A percentile compares a stretch with the other conserved stretches of the same genome.
These are phyloP conservation scores for Sardina pilchardus DNA, from an alignment of 2,113 vertebrate species.

Conservation along the genomic window DNA sequence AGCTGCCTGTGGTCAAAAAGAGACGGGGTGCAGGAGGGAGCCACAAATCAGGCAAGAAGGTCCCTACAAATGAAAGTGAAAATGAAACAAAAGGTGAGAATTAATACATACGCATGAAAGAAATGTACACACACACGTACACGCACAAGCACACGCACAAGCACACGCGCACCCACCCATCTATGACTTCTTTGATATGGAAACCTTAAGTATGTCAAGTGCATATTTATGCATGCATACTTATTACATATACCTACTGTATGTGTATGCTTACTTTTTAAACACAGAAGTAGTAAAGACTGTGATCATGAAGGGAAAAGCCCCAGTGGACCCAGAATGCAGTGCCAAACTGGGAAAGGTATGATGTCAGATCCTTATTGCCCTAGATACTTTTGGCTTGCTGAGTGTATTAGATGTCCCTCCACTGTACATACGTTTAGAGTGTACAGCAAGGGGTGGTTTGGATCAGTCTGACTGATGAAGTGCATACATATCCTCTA, in stretches of 20 bases:
- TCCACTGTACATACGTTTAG: neutral
- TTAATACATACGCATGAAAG: no score
- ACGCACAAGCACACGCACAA: no score
- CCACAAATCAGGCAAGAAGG: slow-evolving; percentile 44
- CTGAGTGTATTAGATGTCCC: neutral
- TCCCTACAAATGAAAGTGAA: slow-evolving; percentile 52
- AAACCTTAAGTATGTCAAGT: no score
- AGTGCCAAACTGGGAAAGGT: slow-evolving; percentile 82
- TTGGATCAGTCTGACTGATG: neutral
- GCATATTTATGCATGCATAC: no score
- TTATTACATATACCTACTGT: no score
- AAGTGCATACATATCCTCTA: no score
- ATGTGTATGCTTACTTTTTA: no score
- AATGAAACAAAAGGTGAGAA: slow-evolving; percentile 47
- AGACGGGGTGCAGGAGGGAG: slow-evolving; percentile 54
- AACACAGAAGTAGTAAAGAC: slow-evolving; percentile 77
- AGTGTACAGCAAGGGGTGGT: neutral
- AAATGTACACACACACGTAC: neutral
- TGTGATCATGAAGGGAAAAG: slow-evolving; percentile 85
- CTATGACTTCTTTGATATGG: no score
- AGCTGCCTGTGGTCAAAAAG: slow-evolving; percentile 63
- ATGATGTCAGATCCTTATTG: neutral
- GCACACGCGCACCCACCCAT: no score
- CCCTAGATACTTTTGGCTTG: neutral
- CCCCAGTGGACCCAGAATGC: slow-evolving; percentile 84